Evolutionary conservation across 2,113 vertebrate genomes (phyloP), one percentile per base, ranked within the genome.

Genomic region (Ascaphus truei): DNA sequence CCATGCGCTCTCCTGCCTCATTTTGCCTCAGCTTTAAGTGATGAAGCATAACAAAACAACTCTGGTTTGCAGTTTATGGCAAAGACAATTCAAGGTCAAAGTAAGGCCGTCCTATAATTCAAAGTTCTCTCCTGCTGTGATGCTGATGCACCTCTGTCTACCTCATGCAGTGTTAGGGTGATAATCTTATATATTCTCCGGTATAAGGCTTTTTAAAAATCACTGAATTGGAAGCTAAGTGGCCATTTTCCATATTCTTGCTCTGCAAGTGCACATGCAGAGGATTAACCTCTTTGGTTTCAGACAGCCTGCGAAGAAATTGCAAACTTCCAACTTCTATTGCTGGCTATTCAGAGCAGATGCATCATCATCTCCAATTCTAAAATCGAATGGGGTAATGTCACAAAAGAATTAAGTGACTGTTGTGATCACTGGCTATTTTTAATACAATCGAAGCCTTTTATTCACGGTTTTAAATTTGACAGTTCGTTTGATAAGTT

Each of bases 61-160:
- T 6, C 8, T 6, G 15, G 34, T 37, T 37, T 37, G 34, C 34
- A 37, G 34, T n/a, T n/a, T n/a, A n/a, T n/a, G n/a, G n/a, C n/a
- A n/a, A n/a, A n/a, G n/a, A n/a, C n/a, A n/a, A n/a, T n/a, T n/a
- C 18, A 48, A 73, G 45, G 65, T 53, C 34, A 71, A 7, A 60
- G 7, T 1, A 39, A 37, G 51, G 8, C n/a, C 30, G 30, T 39
- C 1, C 30, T 41, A 41, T n/a, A 68, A 75, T 27, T 36, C 2
- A n/a, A 20, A 22, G 22, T 7, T 47, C 10, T 12, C 10, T 22
- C 13, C 51, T 16, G 13, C 45, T 39, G 22, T 9, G 43, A 27
- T 11, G 15, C 9, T 50, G 51, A 41, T 34, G 22, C 11, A 37
- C 63, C 43, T 57, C 23, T 27, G 39, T 33, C 31, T 27, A 33